Evolutionary conservation across 2,113 vertebrate species (phyloP).

Genomic region (Hassar affinis): DNA sequence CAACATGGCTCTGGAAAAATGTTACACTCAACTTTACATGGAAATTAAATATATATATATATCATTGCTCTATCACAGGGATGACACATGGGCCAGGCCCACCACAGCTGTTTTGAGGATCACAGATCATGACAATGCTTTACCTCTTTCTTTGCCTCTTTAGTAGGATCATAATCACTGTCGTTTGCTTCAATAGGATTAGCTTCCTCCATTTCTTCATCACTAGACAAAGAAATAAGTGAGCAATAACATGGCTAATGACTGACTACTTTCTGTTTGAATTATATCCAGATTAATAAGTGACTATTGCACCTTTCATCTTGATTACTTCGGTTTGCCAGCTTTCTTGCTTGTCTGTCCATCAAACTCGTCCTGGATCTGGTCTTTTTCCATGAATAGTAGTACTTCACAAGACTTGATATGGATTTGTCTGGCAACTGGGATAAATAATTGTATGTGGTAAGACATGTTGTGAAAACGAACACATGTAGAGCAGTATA

Average conservation of each 20-base stretch:
- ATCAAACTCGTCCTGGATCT: constrained; percentile 96
- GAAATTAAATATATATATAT: background rate
- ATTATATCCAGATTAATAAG: background rate
- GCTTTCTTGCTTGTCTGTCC: constrained; percentile 94
- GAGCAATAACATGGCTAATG: constrained; percentile 10
- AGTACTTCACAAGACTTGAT: constrained; percentile 97
- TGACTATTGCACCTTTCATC: constrained; percentile 78
- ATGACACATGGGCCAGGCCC: background rate
- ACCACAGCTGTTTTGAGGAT: background rate
- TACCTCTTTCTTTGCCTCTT: constrained; percentile 97
- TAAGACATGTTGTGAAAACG: background rate
- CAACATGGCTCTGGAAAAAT: constrained; percentile 74
- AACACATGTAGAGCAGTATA: too few relatives aligned
- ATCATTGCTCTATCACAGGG: background rate
- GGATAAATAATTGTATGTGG: constrained; percentile 37
- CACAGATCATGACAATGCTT: background rate
- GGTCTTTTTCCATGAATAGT: constrained; percentile 99
- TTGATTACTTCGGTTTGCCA: constrained; percentile 88
- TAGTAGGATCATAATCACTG: constrained; percentile 96
- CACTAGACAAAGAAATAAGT: constrained; percentile 66
- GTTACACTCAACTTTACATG: too few relatives aligned
- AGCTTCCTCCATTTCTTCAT: constrained; percentile 91
- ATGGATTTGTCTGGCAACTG: constrained; percentile 98
- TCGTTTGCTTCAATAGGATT: constrained; percentile 89
- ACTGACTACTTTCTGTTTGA: background rate